Percentiles rank a stretch among this genome's conserved stretches.
These are phyloP conservation scores for Drosophila bocqueti DNA, from an alignment of 1,140 invertebrate genomes.

Conservation along the genomic window DNA sequence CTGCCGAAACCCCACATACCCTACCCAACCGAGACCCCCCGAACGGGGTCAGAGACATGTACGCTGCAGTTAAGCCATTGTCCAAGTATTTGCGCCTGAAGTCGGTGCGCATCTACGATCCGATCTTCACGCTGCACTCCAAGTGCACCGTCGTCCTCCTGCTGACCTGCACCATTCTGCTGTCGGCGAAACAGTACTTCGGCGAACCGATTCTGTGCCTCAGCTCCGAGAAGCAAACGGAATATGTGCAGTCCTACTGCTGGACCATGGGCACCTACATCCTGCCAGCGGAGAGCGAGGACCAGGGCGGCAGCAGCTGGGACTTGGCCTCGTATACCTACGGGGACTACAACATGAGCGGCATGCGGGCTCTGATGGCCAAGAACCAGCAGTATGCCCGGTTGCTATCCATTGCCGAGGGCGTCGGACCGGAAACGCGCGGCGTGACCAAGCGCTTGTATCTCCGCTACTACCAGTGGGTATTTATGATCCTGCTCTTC, in stretches of 20 bases:
- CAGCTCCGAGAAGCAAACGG: slow-evolving; percentile 85
- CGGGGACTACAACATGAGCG: slow-evolving; percentile 43
- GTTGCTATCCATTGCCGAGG: slow-evolving; percentile 65
- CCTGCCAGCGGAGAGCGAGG: slow-evolving; percentile 31
- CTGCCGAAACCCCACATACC: background rate
- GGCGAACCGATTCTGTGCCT: slow-evolving; percentile 90
- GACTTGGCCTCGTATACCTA: background rate
- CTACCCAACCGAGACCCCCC: background rate
- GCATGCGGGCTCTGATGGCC: slow-evolving; percentile 53
- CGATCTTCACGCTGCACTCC: slow-evolving; percentile 89
- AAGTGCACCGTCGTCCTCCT: slow-evolving; percentile 89
- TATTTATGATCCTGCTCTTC: slow-evolving; percentile 93
- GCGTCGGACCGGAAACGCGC: slow-evolving; percentile 63
- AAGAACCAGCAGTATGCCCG: slow-evolving; percentile 62
- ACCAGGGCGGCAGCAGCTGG: slow-evolving; percentile 8
- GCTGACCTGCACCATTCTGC: slow-evolving; percentile 87
- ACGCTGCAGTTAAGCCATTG: slow-evolving; percentile 67
- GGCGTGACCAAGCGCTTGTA: slow-evolving; percentile 87
- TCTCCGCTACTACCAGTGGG: slow-evolving; percentile 96
- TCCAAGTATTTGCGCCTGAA: slow-evolving; percentile 86
- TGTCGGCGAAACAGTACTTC: slow-evolving; percentile 90
- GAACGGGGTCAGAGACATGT: too few species aligned
- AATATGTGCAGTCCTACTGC: slow-evolving; percentile 90
- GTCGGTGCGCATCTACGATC: slow-evolving; percentile 88
- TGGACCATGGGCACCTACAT: slow-evolving; percentile 92